A percentile compares a stretch with the other conserved stretches of the same genome.
Evolutionary conservation across 2,888 invertebrate species (phyloP).

Genomic region (Julus scandinavius): DNA sequence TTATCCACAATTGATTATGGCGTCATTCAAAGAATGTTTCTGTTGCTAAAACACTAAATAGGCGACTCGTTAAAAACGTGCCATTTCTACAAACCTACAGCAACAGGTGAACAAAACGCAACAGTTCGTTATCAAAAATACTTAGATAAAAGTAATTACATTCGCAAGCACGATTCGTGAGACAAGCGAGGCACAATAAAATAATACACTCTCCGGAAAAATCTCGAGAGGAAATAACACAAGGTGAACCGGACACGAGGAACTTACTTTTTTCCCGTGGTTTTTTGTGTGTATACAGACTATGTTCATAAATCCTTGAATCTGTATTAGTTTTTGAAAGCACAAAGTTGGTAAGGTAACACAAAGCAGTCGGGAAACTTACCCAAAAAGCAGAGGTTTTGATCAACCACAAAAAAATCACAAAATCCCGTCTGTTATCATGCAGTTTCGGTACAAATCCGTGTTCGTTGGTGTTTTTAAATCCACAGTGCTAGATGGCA

Average conservation of each 20-base stretch:
- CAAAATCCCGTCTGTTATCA: not conserved
- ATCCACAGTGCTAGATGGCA: not conserved
- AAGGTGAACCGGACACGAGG: constrained; percentile 15
- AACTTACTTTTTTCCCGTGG: not conserved
- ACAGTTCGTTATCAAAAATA: not conserved
- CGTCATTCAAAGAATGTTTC: no score
- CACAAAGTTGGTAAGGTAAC: not conserved
- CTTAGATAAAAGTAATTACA: constrained; percentile 1
- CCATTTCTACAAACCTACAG: not conserved
- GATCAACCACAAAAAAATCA: not conserved
- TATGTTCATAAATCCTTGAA: not conserved
- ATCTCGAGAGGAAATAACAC: not conserved
- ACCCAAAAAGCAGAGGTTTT: not conserved
- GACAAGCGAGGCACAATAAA: not conserved
- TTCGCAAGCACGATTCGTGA: not conserved
- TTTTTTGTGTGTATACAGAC: not conserved
- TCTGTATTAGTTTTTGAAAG: not conserved
- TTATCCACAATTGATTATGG: no score
- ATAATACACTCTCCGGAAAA: not conserved
- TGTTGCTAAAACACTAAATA: not conserved
- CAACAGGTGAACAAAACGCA: not conserved
- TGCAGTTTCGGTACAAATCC: no score
- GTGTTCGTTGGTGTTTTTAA: not conserved
- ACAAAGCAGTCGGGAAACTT: not conserved
- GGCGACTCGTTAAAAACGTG: not conserved